Evolutionary conservation across 2,888 invertebrate species (phyloP), one percentile per base, ranked within the genome.

Genomic region (Lordiphosa andalusiaca): DNA sequence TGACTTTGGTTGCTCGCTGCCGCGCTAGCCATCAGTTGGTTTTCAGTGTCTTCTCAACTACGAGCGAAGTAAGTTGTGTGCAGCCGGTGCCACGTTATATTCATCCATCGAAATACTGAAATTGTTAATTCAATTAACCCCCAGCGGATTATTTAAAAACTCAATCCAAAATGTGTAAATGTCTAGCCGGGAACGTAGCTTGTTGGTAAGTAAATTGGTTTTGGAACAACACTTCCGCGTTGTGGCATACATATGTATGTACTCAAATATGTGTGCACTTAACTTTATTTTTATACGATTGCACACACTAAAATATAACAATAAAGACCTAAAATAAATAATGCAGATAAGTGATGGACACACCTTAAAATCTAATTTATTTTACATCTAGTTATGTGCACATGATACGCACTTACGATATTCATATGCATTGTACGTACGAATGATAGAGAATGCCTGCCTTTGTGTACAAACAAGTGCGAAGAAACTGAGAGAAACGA

Each of bases 141-240:
- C 37, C 48, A 49, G 50, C 6, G 54, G 67, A 44, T n/a, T 12
- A 40, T 49, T 16, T 5, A 53, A 50, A 3, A 53, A 49, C 40
- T 9, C 39, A 47, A 7, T 16, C 4, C 50, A 78, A 78, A 54
- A 86, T 87, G 85, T 87, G 86, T 67, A 87, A 84, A 70, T 87
- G 87, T 50, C 62, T 85, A n/a, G 78, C 86, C 51, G 84, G 77
- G 59, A 87, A 85, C 25, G 76, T 86, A 33, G 84, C 83, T 37
- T 87, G 87, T 58, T 87, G 86, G 86, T 87, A 71, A 80, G 87
- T 77, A 46, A 21, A 25, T 53, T 50, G 52, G 19, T 54, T 47
- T 42, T 30, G 23, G 51, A 19, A 38, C 1, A 36, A 13, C 35
- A 33, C 9, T 39, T 21, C 12, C 48, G 4, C 30, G 7, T 23